Percentiles rank a stretch among this genome's conserved stretches.
These are phyloP conservation scores for Alviniconcha marisindica DNA, from an alignment of 1,140 invertebrate species.

Conservation along the genomic window DNA sequence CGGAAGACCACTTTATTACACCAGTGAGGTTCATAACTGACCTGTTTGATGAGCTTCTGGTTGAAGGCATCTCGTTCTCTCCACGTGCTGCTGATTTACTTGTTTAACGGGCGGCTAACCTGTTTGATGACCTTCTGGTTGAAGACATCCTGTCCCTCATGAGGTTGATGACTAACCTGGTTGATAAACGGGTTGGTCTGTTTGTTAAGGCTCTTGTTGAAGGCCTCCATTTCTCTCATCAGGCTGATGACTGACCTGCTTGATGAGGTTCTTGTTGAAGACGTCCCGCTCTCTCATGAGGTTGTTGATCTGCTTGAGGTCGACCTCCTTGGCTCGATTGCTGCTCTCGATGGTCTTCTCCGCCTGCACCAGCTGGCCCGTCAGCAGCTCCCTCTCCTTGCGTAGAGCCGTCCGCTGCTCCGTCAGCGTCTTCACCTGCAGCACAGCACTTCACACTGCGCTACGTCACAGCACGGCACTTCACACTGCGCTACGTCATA, in stretches of 20 bases:
- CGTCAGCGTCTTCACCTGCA: background rate
- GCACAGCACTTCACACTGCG: too few relatives aligned
- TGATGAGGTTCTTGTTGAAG: background rate
- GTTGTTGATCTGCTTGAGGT: background rate
- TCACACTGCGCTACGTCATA: too few relatives aligned
- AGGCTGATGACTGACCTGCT: conserved; percentile 18
- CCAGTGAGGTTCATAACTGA: background rate
- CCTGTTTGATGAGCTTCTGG: conserved; percentile 14
- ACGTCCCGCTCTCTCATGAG: conserved; percentile 3
- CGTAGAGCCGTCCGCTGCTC: background rate
- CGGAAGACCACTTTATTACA: too few relatives aligned
- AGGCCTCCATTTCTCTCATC: too few relatives aligned
- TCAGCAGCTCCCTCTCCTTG: background rate
- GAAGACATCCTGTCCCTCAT: too few relatives aligned
- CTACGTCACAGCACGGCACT: too few relatives aligned
- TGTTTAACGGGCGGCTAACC: too few relatives aligned
- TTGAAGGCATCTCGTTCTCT: background rate
- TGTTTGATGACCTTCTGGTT: too few relatives aligned
- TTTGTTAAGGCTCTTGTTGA: too few relatives aligned
- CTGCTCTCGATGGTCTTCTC: background rate
- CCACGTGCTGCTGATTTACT: too few relatives aligned
- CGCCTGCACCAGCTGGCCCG: background rate
- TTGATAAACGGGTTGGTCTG: too few relatives aligned
- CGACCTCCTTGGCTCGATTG: background rate
- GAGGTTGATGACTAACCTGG: background rate